Evolutionary conservation across 2,888 invertebrate species (phyloP).

Genomic region (Alviniconcha strummeri): DNA sequence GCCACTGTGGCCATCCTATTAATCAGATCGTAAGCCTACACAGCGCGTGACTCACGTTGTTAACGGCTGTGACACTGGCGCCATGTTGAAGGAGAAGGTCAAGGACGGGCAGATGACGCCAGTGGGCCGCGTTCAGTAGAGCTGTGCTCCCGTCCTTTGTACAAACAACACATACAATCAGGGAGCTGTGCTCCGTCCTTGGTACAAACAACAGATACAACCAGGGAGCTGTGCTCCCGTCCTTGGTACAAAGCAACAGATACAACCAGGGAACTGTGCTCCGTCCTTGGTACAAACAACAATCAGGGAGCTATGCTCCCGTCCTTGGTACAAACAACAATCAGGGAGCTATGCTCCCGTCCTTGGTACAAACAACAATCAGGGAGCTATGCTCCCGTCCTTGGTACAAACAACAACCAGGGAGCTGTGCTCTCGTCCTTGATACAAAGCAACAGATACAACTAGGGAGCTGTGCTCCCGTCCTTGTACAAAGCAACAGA

Average conservation of each 20-base stretch:
- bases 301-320: constrained; percentile 56
- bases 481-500: constrained; percentile 41
- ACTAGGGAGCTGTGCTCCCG: constrained; percentile 57
- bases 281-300: too few species aligned
- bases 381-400: constrained; percentile 57
- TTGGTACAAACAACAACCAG: constrained; percentile 19
- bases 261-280: too few species aligned
- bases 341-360: too few species aligned
- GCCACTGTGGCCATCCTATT: too few species aligned
- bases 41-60: constrained; percentile 47
- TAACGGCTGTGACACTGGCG: constrained; percentile 48
- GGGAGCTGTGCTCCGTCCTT: too few species aligned
- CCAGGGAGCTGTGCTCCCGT: constrained; percentile 52
- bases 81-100: constrained; percentile 58
- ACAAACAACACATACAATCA: not conserved
- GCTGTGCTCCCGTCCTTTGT: constrained; percentile 57
- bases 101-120: constrained; percentile 53
- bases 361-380: too few species aligned
- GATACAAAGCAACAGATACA: too few species aligned
- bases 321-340: constrained; percentile 40
- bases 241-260: constrained; percentile 37
- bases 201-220: too few species aligned
- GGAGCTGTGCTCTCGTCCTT: too few species aligned
- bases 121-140: constrained; percentile 55
- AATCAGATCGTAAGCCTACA: too few species aligned